A percentile compares a stretch with the other conserved stretches of the same genome.
Conservation (phyloP, 2,888 invertebrate species). For the Torymus aiolomorphi region DNA sequence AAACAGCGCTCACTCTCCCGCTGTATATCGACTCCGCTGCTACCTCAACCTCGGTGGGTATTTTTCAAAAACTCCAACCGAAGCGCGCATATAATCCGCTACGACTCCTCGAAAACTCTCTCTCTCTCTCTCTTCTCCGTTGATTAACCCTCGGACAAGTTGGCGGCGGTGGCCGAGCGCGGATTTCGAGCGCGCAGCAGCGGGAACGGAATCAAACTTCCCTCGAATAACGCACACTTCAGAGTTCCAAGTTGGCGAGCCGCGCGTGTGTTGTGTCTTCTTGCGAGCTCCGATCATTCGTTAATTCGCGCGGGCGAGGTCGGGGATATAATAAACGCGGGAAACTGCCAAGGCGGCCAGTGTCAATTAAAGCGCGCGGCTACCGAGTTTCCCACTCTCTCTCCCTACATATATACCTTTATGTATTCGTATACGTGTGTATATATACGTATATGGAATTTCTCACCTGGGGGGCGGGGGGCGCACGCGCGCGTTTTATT, state of each 20-base stretch:
- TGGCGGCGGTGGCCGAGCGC: conserved; percentile 3
- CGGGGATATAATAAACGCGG: neutral
- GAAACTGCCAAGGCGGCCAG: neutral
- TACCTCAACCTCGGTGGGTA: too few relatives aligned
- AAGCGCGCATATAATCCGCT: conserved; percentile 23
- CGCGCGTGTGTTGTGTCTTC: conserved; percentile 19
- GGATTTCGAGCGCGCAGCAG: neutral
- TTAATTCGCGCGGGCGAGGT: conserved; percentile 22
- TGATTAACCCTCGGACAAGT: conserved; percentile 50
- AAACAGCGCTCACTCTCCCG: too few relatives aligned
- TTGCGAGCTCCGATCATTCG: conserved; percentile 32
- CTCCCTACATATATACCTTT: too few relatives aligned
- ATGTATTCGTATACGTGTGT: too few relatives aligned
- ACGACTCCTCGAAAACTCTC: conserved; percentile 1
- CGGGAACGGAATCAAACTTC: conserved; percentile 39
- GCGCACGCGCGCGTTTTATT: neutral
- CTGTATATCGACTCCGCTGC: too few relatives aligned
- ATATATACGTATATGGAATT: neutral
- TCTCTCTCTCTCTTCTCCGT: conserved; percentile 30
- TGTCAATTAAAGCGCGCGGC: conserved; percentile 4
- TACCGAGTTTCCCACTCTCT: neutral
- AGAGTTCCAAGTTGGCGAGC: conserved; percentile 1
- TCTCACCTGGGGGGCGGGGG: neutral
- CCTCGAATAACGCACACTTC: conserved; percentile 36
- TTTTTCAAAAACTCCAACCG: neutral